Evolutionary conservation across 1,140 invertebrate species (phyloP), one percentile per base, ranked within the genome.

Genomic region (Orussus abietinus): DNA sequence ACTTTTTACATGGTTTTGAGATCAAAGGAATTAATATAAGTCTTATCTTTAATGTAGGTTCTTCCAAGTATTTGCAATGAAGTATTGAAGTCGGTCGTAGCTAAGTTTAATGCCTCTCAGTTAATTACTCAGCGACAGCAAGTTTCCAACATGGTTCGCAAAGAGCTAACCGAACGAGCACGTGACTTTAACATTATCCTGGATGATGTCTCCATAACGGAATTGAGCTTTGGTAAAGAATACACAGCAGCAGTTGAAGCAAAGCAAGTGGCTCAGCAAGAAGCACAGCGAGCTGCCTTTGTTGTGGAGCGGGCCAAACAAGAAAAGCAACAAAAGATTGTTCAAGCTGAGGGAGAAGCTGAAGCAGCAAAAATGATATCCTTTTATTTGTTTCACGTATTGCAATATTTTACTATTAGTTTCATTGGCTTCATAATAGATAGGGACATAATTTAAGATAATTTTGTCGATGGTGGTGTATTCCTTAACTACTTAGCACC

Each of bases 181-280:
- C 81, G 86, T 59, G 96, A 99, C 74, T 99, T 99, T 68, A 95
- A 98, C 63, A 95, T 99, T 32, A 96, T 99, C 53, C 71, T 99
- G 19, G 97, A 99, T 76, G 97, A 99, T 77, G 97, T 99, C n/a
- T 98, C 97, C 3, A 86, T 99, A 33, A 99, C 96, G 28, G 97
- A 99, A 70, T 76, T 99, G 25, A 96, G 92, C 69, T 99, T 99
- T 74, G 94, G 96, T 17, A 94, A 95, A 69, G 96, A 99, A 74
- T 99, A 99, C 62, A 95, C 96, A n/a, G 94, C 95, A 32, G 97
- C 97, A 42, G 96, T 99, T 59, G 97, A 99, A 80, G 85, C 96
- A 5, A 99, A 99, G 74, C 97, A 99, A 75, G 94, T 99, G 11
- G 96, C 96, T 10, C 96, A 99, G 67, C 97, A 99, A 77, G 97